Conservation (phyloP, 2,113 vertebrate genomes). For the Dipodomys ordii region DNA sequence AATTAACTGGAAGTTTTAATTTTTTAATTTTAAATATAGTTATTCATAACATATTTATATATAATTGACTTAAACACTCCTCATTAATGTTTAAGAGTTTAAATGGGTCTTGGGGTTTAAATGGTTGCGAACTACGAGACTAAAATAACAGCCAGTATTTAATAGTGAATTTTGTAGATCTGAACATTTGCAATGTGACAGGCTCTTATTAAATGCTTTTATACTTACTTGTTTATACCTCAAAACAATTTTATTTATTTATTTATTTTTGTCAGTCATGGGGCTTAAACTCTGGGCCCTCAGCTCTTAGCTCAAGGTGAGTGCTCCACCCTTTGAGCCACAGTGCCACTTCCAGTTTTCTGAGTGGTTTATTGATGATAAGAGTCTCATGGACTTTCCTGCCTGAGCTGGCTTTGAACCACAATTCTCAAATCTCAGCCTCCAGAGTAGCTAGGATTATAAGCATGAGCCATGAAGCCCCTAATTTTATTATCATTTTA, state of each 20-base stretch:
- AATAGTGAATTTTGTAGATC: not conserved
- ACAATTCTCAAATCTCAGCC: no score
- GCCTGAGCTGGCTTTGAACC: no score
- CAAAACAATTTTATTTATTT: not conserved
- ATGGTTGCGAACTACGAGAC: not conserved
- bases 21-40: slow-evolving; percentile 45
- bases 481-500: slow-evolving; percentile 6
- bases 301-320: no score
- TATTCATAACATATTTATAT: not conserved
- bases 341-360: no score
- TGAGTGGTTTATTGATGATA: no score
- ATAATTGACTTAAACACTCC: not conserved
- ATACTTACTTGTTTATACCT: slow-evolving; percentile 22
- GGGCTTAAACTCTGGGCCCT: no score
- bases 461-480: no score
- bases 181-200: not conserved
- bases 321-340: no score
- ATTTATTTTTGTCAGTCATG: not conserved
- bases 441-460: no score
- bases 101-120: not conserved
- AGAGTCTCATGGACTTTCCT: no score
- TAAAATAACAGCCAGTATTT: not conserved
- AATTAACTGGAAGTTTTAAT: slow-evolving; percentile 34
- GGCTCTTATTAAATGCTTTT: slow-evolving; percentile 39
- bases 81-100: not conserved